phyloP scores from a whole-genome alignment of 1,140 invertebrate species.

The Eurytemora carolleeae region DNA sequence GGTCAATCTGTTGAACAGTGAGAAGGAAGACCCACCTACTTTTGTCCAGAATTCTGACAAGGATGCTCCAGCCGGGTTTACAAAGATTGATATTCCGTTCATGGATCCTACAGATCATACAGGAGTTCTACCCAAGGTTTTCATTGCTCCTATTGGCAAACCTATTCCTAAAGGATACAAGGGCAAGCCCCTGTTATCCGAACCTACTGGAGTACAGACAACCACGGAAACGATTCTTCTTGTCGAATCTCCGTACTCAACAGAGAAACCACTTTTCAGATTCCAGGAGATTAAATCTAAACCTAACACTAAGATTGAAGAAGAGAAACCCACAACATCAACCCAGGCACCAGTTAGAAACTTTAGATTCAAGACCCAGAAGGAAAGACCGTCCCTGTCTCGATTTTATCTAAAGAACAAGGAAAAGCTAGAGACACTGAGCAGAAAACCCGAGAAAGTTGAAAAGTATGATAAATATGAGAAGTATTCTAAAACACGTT shows the following conservation, averaged over 20 bases:
- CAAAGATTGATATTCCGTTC: constrained; percentile 5
- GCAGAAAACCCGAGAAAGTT: too few relatives aligned
- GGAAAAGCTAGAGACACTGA: neutral
- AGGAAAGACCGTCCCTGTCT: neutral
- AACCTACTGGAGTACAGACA: neutral
- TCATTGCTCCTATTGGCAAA: constrained; percentile 11
- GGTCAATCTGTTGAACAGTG: neutral
- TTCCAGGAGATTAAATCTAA: neutral
- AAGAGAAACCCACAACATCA: neutral
- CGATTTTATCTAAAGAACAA: neutral
- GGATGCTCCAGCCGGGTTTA: constrained; percentile 4
- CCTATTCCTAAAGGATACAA: constrained; percentile 8
- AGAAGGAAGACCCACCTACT: neutral
- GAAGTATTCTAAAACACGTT: too few relatives aligned
- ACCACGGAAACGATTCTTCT: neutral
- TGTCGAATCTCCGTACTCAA: too few relatives aligned
- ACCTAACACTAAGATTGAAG: neutral
- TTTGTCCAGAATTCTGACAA: neutral
- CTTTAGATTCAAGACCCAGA: neutral
- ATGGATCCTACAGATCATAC: constrained; percentile 3
- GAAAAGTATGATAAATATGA: too few relatives aligned
- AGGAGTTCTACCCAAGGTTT: constrained; percentile 1
- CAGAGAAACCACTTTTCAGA: too few relatives aligned
- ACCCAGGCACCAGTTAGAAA: neutral
- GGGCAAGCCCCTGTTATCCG: constrained; percentile 5